A percentile compares a stretch with the other conserved stretches of the same genome.
Conservation (phyloP, 2,888 invertebrate genomes). For the Mythimna vitellina region DNA sequence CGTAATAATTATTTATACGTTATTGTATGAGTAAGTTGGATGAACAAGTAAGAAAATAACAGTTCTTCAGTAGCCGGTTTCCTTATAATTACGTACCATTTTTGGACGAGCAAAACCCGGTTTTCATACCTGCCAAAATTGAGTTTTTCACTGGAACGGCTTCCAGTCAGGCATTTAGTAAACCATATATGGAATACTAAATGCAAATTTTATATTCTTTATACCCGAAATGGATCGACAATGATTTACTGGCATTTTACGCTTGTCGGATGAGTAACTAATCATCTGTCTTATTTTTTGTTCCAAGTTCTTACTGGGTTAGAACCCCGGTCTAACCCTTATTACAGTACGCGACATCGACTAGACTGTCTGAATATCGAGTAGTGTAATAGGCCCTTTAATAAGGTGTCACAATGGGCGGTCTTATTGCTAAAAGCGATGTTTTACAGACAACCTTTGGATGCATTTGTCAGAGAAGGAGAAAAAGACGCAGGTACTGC, state of each 20-base stretch:
- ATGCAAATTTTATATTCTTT: conserved; percentile 16
- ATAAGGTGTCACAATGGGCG: too few species aligned
- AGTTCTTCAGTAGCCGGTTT: conserved; percentile 12
- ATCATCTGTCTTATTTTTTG: too few species aligned
- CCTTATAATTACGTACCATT: neutral
- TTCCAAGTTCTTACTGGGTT: too few species aligned
- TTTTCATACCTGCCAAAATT: conserved; percentile 16
- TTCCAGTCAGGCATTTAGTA: conserved; percentile 2
- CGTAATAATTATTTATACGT: too few species aligned
- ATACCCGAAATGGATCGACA: conserved; percentile 22
- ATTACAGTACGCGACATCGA: too few species aligned
- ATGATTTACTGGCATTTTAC: conserved; percentile 27
- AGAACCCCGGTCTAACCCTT: too few species aligned
- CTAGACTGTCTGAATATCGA: too few species aligned
- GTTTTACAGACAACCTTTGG: too few species aligned
- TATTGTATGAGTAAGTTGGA: neutral
- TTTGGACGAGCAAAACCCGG: neutral
- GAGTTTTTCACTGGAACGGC: conserved; percentile 16
- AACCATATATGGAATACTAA: conserved; percentile 16
- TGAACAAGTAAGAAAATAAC: conserved; percentile 1
- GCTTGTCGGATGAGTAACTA: neutral
- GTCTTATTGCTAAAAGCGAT: too few species aligned
- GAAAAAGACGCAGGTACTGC: too few species aligned
- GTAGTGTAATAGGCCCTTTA: too few species aligned
- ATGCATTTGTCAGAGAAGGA: too few species aligned